Evolutionary conservation across 2,113 vertebrate genomes (phyloP), one percentile per base, ranked within the genome.

Genomic region (Alethe castanea): DNA sequence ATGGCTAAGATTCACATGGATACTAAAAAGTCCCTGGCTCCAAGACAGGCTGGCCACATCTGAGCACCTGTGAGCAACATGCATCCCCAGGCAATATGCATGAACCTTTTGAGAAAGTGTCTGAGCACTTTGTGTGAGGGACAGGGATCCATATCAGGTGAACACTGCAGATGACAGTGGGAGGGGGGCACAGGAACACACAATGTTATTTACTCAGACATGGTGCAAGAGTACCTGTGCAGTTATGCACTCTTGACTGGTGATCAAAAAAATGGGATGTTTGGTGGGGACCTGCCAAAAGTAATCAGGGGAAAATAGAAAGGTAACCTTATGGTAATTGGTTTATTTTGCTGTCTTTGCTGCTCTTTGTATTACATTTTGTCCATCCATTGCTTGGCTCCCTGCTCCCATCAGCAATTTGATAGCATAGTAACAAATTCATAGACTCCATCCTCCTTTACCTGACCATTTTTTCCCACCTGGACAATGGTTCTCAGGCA

Each of bases 21-120:
- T 35, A 19, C 6, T 62, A 35, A 38, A 19, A 5, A 25, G 6
- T 50, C 24, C 8, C 14, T 56, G 47, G 14, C 48, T 67, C 40
- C 71, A 18, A 89, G 50, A 26, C 11, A 38, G 25, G 0, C 9
- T 71, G 56, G 16, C 26, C 26, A 18, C 17, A 29, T 54, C 40
- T 22, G 36, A 57, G 53, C 48, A 14, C 25, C 8, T n/a, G 2
- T 44, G 28, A 42, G 17, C 12, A 36, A 8, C 1, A 0, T 0
- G 0, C 42, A 80, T 48, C 25, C 31, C 28, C 2, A 5, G 25
- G 29, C 3, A 56, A 28, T 8, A 3, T 5, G 24, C 7, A 17
- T 17, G 9, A 67, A 67, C 5, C 33, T 38, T 56, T 45, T 40
- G 25, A 61, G 42, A 73, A 44, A 23, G 15, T 50, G 8, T 69